Conservation (phyloP, 2,113 vertebrate species). For the Ariopsis seemanni region DNA sequence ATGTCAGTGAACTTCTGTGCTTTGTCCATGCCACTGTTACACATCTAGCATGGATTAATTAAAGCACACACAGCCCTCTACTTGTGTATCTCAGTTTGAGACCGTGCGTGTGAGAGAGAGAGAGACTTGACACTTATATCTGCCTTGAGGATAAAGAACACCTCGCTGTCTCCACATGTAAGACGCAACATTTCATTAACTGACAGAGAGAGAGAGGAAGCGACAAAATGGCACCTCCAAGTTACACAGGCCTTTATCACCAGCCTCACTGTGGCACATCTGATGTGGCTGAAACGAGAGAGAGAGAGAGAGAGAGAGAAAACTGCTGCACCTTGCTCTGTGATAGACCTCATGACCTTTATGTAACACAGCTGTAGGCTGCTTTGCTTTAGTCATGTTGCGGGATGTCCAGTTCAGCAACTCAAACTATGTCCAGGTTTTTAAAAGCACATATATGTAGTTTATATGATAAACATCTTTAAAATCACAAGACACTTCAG, state of each 20-base stretch:
- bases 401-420: slow-evolving; percentile 17
- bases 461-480: neutral
- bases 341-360: slow-evolving; percentile 34
- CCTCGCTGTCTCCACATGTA: slow-evolving; percentile 9
- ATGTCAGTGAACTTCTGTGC: slow-evolving; percentile 42
- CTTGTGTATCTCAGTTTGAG: slow-evolving; percentile 34
- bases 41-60: slow-evolving; percentile 63
- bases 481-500: neutral
- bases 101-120: slow-evolving; percentile 23
- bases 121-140: slow-evolving; percentile 23
- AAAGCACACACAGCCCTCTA: slow-evolving; percentile 43
- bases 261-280: neutral
- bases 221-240: slow-evolving; percentile 32
- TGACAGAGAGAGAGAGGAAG: neutral
- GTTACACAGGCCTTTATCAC: slow-evolving; percentile 15
- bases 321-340: slow-evolving; percentile 2
- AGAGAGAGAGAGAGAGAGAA: slow-evolving; percentile 4
- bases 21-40: slow-evolving; percentile 42
- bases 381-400: slow-evolving; percentile 15
- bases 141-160: slow-evolving; percentile 37
- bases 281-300: neutral
- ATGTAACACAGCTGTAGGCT: slow-evolving; percentile 21
- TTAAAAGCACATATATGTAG: neutral
- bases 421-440: neutral
- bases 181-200: slow-evolving; percentile 39